Conservation (phyloP, 2,888 invertebrate genomes). For the Timema podura region DNA sequence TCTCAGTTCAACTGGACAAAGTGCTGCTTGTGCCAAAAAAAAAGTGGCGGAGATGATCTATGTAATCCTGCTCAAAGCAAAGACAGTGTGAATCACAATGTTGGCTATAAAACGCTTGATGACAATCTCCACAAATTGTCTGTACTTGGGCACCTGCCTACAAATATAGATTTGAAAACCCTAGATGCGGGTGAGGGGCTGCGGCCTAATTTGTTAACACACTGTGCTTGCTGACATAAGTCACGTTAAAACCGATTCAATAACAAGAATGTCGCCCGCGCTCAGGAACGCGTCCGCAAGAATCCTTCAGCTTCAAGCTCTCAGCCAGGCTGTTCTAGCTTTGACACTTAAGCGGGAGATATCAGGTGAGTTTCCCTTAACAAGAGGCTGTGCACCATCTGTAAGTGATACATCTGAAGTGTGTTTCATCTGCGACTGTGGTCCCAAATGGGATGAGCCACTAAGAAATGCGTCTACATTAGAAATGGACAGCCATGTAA, state of each 20-base stretch:
- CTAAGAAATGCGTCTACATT: neutral
- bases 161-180: neutral
- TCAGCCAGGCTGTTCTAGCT: neutral
- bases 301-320: neutral
- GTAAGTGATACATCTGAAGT: neutral
- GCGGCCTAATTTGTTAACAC: neutral
- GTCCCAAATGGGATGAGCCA: neutral
- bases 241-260: neutral
- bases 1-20: neutral
- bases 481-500: neutral
- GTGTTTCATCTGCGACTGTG: neutral
- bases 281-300: neutral
- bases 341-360: neutral
- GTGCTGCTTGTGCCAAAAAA: conserved; percentile 5
- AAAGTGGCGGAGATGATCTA: neutral
- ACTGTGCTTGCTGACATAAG: neutral
- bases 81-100: neutral
- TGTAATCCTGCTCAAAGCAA: neutral
- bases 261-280: neutral
- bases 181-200: neutral
- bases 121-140: neutral
- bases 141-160: neutral
- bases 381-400: neutral
- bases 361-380: neutral
- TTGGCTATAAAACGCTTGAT: neutral